Percentiles rank a stretch among this genome's conserved stretches.
Conservation (phyloP, 2,113 vertebrate species). For the Cheirogaleus medius region DNA sequence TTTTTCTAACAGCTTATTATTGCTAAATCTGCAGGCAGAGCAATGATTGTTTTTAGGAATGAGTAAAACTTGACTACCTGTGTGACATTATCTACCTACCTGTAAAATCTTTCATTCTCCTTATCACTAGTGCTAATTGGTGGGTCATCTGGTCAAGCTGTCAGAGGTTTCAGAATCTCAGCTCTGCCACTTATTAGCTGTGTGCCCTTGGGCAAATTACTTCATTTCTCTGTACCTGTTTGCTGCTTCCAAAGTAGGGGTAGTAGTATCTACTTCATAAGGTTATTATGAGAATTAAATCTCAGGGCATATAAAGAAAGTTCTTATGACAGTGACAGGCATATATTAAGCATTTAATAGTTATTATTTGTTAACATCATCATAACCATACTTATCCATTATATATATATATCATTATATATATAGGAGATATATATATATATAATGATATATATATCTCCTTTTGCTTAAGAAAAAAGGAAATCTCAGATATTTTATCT, state of each 20-base stretch:
- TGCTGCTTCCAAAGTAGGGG: neutral
- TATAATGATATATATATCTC: neutral
- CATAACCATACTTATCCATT: neutral
- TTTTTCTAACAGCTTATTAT: neutral
- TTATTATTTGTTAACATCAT: neutral
- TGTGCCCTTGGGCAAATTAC: neutral
- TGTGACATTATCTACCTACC: neutral
- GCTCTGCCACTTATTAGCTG: neutral
- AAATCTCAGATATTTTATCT: neutral
- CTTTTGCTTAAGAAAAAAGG: neutral
- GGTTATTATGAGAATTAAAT: constrained; percentile 14
- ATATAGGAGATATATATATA: neutral
- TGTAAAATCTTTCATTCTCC: constrained; percentile 14
- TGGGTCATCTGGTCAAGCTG: neutral
- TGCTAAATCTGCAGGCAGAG: neutral
- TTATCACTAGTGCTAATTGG: neutral
- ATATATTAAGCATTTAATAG: constrained; percentile 17
- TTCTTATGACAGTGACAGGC: neutral
- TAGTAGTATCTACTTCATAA: neutral
- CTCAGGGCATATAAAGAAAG: neutral
- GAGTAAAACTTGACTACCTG: neutral
- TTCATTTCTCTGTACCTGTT: neutral
- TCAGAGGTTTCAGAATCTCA: neutral
- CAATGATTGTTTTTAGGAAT: neutral
- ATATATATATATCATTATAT: neutral